Evolutionary conservation across 2,113 vertebrate species (phyloP).

Genomic region (Cottus gobio): DNA sequence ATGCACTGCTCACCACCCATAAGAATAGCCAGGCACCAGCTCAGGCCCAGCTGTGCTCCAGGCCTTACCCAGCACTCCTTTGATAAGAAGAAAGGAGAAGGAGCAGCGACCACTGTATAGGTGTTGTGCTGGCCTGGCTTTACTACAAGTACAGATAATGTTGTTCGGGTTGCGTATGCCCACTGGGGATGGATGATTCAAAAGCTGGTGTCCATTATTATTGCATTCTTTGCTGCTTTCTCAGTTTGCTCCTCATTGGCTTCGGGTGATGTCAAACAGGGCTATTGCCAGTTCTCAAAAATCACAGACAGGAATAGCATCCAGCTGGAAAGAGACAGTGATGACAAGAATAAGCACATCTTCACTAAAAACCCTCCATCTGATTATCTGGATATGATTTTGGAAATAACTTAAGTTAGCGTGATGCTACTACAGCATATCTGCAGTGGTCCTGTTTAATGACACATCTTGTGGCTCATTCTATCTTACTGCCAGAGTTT

Average conservation of each 20-base stretch:
- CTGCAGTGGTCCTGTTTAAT: constrained; percentile 28
- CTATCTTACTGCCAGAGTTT: constrained; percentile 2
- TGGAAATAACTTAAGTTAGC: constrained; percentile 75
- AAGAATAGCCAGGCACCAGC: constrained; percentile 43
- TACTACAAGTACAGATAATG: constrained; percentile 13
- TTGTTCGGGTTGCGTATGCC: constrained; percentile 1
- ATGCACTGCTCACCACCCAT: constrained; percentile 7
- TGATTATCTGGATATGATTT: constrained; percentile 70
- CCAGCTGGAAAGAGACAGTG: constrained; percentile 67
- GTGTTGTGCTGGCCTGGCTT: constrained; percentile 6
- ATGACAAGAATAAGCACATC: constrained; percentile 75
- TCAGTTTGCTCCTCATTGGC: constrained; percentile 32
- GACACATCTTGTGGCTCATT: constrained; percentile 31
- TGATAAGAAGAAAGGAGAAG: constrained; percentile 63
- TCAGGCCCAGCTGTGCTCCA: constrained; percentile 20
- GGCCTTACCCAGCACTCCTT: constrained; percentile 46
- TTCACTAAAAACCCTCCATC: constrained; percentile 61
- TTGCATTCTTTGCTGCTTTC: constrained; percentile 14
- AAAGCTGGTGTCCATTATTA: constrained; percentile 41
- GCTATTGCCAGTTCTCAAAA: constrained; percentile 61
- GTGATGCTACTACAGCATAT: constrained; percentile 62
- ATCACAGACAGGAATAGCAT: constrained; percentile 52
- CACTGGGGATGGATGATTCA: constrained; percentile 28
- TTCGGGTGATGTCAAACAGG: constrained; percentile 56
- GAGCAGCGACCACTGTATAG: constrained; percentile 30